Evolutionary conservation across 2,888 invertebrate genomes (phyloP), one percentile per base, ranked within the genome.

Genomic region (Sphinx pinastri): DNA sequence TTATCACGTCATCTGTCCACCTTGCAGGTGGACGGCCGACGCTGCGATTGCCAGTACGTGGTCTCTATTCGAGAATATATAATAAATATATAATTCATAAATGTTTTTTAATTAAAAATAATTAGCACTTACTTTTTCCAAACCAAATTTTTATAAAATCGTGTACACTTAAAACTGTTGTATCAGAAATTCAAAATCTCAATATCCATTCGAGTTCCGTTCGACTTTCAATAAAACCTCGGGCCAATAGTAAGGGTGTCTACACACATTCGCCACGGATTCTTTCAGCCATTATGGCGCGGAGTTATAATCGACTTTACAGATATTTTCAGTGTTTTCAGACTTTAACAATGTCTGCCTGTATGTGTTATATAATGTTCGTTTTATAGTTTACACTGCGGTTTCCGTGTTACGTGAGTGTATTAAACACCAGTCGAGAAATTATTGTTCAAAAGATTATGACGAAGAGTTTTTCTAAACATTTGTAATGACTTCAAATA

Each of bases 261-360:
- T 68, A 75, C 80, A 77, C 77, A 81, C 79, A 81, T 82, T 86
- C 85, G 84, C 81, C 75, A 74, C 77, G 84, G 82, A 91, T 92
- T 92, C 91, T 91, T 92, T 91, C 88, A 84, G 79, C 84, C 86
- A 87, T 89, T 88, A 89, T 86, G 83, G 83, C 80, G 81, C 75
- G 76, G 88, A 91, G 90, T 91, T 91, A 89, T 90, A 91, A 92
- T 92, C 90, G 90, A 91, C 87, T 90, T 90, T 86, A 45, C 70
- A 52, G 67, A 67, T 70, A 70, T 70, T 70, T 70, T 70, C 68
- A 47, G 55, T 57, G 68, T 68, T 68, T 68, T 68, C 67, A 55
- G 51, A 67, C 67, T 69, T 69, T 69, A 54, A 69, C 55, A 70
- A 67, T 72, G 69, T 68, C 67, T 60, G 67, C 16, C 60, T 52